Evolutionary conservation across 1,140 invertebrate species (phyloP), one percentile per base, ranked within the genome.

Genomic region (Nephila pilipes): DNA sequence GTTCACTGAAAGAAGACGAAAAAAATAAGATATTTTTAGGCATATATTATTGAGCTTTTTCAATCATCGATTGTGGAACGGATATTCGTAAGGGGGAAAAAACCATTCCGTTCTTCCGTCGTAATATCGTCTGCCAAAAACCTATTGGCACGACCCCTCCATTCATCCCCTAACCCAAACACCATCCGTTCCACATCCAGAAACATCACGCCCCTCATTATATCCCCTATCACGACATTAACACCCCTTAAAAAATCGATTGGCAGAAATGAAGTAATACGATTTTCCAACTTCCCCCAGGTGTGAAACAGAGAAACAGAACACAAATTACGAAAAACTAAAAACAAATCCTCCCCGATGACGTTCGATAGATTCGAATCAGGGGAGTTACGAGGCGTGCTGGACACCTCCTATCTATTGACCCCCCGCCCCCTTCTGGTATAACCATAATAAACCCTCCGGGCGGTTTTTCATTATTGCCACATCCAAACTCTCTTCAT

Each of bases 221-320:
- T 69, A 85, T 91, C 90, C 90, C 90, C 90, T 91, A 91, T 91
- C 90, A 91, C 90, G 90, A 91, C 32, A 90, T 90, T 90, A 81
- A 90, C 88, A 81, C 88, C 80, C 90, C 80, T 55, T 69, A 55
- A 90, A 85, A 90, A 90, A 90, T 90, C 88, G 88, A 90, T 90
- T 38, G 88, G 75, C 32, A 32, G 54, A 90, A 63, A 90, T 58
- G 75, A 90, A 69, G 54, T 81, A 60, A 90, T 60, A 32, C 79
- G 18, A 60, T 80, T 90, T 58, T 58, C 36, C 36, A 18, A n/a
- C 79, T 36, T 54, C 5, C 46, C 38, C 80, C 80, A 81, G 80
- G 80, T 81, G 80, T 54, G 36, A 55, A 46, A 55, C 38, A 12
- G 14, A 81, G 46, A 81, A 81, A 81, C 46, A 81, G 46, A 81